Evolutionary conservation across 2,797 vertebrate species (phyloP), one percentile per base, ranked within the genome.

Genomic region (Myiotriccus ornatus): DNA sequence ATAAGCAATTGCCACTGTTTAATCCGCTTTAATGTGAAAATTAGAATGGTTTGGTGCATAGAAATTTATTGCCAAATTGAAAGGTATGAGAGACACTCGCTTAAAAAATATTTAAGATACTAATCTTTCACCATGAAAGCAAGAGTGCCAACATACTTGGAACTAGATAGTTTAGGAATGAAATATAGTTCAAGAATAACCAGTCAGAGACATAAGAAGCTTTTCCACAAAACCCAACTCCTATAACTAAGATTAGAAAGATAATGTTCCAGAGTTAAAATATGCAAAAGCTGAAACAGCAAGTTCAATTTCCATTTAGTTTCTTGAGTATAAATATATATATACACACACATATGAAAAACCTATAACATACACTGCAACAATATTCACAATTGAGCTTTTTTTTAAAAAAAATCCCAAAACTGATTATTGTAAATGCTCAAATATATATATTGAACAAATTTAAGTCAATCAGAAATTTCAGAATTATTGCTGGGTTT

Each of bases 101-200:
- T 62, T 65, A 6, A 63, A 63, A 60, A 37, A n/a, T 63, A 39
- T 24, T 70, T 34, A 37, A 62, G 5, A 53, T 53, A 17, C 1
- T 47, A 43, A 70, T 41, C 4, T 52, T 14, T 67, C 49, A 74
- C 2, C 44, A 43, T 20, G 39, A 62, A 77, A 74, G 10, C 6
- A 41, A 56, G 16, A 34, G 1, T 37, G 13, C 4, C 27, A 68
- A 15, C 4, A 28, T 3, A 7, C 4, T 8, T n/a, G 57, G 14
- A 74, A 43, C 1, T 16, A 57, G 5, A 4, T 15, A 50, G 9
- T 14, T 20, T 5, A 1, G 13, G 10, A 73, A 62, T 37, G 1
- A 30, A 70, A 32, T 41, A 11, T 10, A 53, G 16, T 16, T 64
- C 37, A 80, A 65, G 30, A 28, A 34, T 19, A 24, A 77, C 20